Evolutionary conservation across 2,113 vertebrate species (phyloP).

Genomic region (Salvelinus sp.): DNA sequence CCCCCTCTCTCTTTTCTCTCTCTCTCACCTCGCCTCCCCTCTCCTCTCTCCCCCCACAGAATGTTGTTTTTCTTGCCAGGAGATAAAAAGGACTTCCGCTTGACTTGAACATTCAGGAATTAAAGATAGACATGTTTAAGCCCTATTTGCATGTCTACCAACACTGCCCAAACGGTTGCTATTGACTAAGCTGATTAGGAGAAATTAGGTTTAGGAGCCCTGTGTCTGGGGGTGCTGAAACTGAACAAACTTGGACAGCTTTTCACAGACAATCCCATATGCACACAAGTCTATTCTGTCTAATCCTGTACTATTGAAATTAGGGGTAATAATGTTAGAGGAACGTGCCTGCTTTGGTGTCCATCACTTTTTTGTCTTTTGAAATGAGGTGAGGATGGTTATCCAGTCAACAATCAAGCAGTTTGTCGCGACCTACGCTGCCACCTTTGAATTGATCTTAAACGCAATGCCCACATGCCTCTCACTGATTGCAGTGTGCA

Average conservation of each 20-base stretch:
- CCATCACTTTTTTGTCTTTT: conserved; percentile 18
- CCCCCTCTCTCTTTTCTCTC: conserved; percentile 1
- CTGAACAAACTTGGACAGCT: conserved; percentile 73
- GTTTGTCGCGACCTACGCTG: neutral
- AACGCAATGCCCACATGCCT: neutral
- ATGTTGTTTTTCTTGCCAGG: conserved; percentile 67
- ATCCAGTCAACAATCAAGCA: neutral
- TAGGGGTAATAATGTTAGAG: conserved; percentile 21
- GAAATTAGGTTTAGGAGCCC: conserved; percentile 75
- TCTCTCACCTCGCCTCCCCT: conserved; percentile 23
- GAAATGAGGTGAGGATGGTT: conserved; percentile 23
- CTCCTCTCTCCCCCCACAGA: conserved; percentile 32
- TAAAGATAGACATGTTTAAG: conserved; percentile 75
- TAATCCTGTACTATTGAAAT: conserved; percentile 67
- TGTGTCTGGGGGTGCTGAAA: conserved; percentile 72
- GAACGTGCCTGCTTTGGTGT: conserved; percentile 22
- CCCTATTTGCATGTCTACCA: conserved; percentile 72
- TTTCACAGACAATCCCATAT: conserved; percentile 68
- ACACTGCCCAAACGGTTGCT: conserved; percentile 74
- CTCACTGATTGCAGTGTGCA: neutral
- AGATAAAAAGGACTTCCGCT: conserved; percentile 66
- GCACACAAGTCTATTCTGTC: conserved; percentile 60
- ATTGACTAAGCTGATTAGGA: conserved; percentile 81
- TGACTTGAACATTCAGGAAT: conserved; percentile 73
- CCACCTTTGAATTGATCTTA: neutral